These are phyloP conservation scores for Gavia stellata DNA, from an alignment of 2,113 vertebrate species.

Conservation along the genomic window DNA sequence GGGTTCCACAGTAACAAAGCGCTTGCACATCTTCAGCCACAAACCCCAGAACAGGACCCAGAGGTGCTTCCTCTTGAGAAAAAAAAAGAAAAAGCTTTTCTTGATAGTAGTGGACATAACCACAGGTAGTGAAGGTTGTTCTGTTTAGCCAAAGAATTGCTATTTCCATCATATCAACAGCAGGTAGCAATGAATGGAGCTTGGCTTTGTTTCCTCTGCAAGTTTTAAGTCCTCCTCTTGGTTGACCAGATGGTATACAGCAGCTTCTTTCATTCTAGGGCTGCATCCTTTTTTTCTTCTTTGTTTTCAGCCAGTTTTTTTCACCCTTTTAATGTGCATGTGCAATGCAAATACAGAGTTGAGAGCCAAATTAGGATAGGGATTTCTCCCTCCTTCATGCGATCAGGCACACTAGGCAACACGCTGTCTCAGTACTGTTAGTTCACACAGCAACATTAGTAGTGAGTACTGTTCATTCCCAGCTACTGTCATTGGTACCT, in stretches of 20 bases:
- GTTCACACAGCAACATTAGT: conserved; percentile 31
- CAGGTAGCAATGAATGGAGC: neutral
- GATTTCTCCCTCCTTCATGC: neutral
- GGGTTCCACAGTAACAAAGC: neutral
- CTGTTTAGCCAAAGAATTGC: neutral
- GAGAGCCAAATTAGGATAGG: neutral
- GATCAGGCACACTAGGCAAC: neutral
- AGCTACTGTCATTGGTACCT: neutral
- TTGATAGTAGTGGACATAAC: neutral
- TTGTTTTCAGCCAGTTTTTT: conserved; percentile 20
- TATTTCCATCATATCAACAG: neutral
- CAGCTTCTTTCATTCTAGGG: conserved; percentile 2
- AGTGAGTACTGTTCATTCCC: conserved; percentile 15
- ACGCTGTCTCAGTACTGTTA: conserved; percentile 21
- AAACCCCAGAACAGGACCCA: neutral
- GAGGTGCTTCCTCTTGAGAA: neutral
- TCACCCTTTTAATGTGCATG: conserved; percentile 18
- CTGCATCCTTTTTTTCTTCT: conserved; percentile 43
- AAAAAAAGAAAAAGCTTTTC: neutral
- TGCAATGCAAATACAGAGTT: conserved; percentile 12
- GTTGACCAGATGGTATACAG: neutral
- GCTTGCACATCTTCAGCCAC: neutral
- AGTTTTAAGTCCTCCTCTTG: neutral
- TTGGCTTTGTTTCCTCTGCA: conserved; percentile 6
- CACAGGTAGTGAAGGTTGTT: neutral